Base-by-base conservation (phyloP, 2,888 invertebrate genomes). In the Sphaerolaimus hirsutus region DNA sequence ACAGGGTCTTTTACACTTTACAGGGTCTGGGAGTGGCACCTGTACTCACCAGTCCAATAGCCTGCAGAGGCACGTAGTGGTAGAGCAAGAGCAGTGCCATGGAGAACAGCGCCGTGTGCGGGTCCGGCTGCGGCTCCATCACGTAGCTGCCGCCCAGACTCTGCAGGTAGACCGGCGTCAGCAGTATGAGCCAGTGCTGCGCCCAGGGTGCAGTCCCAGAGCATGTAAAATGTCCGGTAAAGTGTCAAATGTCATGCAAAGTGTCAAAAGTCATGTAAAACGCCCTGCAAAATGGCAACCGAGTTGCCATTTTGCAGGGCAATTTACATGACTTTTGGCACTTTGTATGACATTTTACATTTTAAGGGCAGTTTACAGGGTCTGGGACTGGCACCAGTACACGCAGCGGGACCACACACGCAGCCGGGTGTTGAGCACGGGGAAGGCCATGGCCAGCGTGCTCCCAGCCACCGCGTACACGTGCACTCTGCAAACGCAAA, bases 391-490 rank as follows among this genome's bases (percentile, higher is more conserved):
- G n/a, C n/a, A n/a, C n/a, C n/a, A n/a, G n/a, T n/a, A n/a, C n/a
- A n/a, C n/a, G n/a, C n/a, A n/a, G n/a, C n/a, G n/a, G 7, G 7
- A 7, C 29, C 5, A 49, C 68, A 73, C 73, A 72, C 83, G 83
- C 64, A 78, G 74, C 65, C 87, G 74, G 46, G 87, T 83, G 64
- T 87, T 87, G 47, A 84, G 79, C 68, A 91, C 87, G 49, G 91
- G 89, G 68, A 91, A 87, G 51, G 84, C 61, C 62, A 83, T 78
- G 49, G 91, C 91, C 60, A 91, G 71, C 49, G 87, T 71, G 46
- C 89, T 86, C 53, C 91, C 91, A 69, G 87, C 84, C 59, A 89
- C 71, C 64, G 82, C 78, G 69, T 86, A 83, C 66, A 89, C 73
- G 66, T 87, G 86, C 63, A 89, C 75, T 59, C 89, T 75, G 71